Evolutionary conservation across 2,888 invertebrate genomes (phyloP).

Genomic region (Drosophila villosipedis): DNA sequence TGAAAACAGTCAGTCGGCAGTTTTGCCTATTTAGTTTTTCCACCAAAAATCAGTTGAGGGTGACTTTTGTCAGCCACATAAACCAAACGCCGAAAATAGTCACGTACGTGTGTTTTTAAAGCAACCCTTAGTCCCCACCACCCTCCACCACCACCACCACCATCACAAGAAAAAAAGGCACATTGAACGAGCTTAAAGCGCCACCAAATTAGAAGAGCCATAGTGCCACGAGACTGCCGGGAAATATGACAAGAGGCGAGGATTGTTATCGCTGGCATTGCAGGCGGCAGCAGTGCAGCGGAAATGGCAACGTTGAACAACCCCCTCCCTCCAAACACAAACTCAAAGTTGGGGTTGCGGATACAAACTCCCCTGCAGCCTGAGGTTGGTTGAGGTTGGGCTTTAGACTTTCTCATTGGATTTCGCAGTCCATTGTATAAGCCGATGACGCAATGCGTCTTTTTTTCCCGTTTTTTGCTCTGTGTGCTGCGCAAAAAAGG

Average conservation of each 20-base stretch:
- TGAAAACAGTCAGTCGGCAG: conserved; percentile 49
- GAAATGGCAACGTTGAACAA: conserved; percentile 47
- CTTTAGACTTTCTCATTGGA: conserved; percentile 11
- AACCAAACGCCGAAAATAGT: conserved; percentile 46
- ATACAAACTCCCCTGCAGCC: conserved; percentile 3
- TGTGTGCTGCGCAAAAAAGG: conserved; percentile 25
- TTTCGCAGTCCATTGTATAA: conserved; percentile 50
- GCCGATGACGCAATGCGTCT: conserved; percentile 65
- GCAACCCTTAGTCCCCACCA: conserved; percentile 65
- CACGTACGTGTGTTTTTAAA: conserved; percentile 70
- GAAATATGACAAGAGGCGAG: conserved; percentile 68
- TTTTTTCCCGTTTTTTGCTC: neutral
- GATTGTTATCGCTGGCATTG: conserved; percentile 60
- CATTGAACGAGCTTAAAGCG: conserved; percentile 60
- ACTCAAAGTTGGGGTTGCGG: neutral
- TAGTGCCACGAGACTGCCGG: conserved; percentile 37
- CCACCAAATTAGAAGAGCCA: conserved; percentile 69
- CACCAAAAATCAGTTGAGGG: conserved; percentile 55
- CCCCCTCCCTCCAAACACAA: conserved; percentile 19
- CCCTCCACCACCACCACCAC: neutral
- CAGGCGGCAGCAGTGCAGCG: conserved; percentile 61
- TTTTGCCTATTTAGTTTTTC: conserved; percentile 71
- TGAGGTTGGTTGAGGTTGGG: conserved; percentile 14
- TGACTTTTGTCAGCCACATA: conserved; percentile 67
- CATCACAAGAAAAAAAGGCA: conserved; percentile 5